phyloP scores from a whole-genome alignment of 2,797 vertebrate genomes.

The Aplochiton taeniatus region DNA sequence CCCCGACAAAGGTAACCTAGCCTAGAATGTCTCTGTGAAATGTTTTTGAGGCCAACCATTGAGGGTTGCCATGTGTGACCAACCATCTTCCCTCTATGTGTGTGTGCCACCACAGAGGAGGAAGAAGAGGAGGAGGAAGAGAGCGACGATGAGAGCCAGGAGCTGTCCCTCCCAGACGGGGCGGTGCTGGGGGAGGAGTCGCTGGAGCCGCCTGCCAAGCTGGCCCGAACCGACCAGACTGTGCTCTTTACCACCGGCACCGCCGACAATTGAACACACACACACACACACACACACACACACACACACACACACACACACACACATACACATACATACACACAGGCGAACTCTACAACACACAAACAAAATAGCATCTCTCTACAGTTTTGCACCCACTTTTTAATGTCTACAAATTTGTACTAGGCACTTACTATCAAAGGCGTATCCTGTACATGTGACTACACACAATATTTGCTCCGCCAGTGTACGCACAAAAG shows the following conservation, averaged over 20 bases:
- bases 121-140: constrained; percentile 94
- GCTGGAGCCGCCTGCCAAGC: constrained; percentile 87
- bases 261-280: constrained; percentile 67
- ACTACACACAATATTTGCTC: constrained; percentile 20
- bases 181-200: constrained; percentile 79
- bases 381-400: not conserved
- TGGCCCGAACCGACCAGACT: constrained; percentile 84
- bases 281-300: constrained; percentile 11
- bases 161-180: constrained; percentile 79
- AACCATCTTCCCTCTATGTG: not conserved
- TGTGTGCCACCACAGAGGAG: constrained; percentile 75
- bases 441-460: not conserved
- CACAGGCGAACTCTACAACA: constrained; percentile 33
- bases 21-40: too few species aligned
- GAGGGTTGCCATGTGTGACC: not conserved
- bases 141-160: constrained; percentile 87
- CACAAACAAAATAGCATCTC: constrained; percentile 38
- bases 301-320: constrained; percentile 11
- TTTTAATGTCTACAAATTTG: constrained; percentile 50
- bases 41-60: too few species aligned
- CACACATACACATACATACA: not conserved
- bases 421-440: constrained; percentile 17
- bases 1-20: constrained; percentile 87
- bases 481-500: constrained; percentile 21
- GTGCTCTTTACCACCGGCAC: constrained; percentile 81